Conservation (phyloP, 1,140 invertebrate genomes). For the Sycophila sp. region DNA sequence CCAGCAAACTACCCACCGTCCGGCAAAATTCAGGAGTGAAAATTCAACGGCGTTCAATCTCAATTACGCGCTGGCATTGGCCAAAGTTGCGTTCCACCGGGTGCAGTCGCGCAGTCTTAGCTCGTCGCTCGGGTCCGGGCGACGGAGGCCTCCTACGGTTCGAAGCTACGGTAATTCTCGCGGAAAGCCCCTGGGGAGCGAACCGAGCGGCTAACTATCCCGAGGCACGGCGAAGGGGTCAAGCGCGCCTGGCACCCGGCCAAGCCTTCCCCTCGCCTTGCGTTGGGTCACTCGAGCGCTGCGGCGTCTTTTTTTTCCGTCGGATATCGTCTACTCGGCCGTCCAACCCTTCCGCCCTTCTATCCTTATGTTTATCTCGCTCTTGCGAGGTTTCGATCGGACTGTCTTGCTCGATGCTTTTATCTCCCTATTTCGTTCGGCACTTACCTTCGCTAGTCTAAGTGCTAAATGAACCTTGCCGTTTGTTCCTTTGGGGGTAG, state of each 20-base stretch:
- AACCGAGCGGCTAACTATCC: background rate
- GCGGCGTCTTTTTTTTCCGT: background rate
- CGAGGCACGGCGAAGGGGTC: background rate
- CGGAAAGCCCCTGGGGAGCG: conserved; percentile 3
- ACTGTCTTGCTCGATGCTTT: background rate
- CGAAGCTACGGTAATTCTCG: conserved; percentile 16
- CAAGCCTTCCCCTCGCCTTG: background rate
- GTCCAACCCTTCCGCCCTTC: background rate
- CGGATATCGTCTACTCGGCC: background rate
- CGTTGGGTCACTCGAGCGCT: background rate
- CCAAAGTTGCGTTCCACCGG: background rate
- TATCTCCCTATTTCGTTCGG: background rate
- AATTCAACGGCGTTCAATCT: background rate
- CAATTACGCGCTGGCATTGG: conserved; percentile 1
- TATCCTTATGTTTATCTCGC: background rate
- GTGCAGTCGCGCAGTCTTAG: conserved; percentile 13
- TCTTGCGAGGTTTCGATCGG: background rate
- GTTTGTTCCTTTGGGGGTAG: too few species aligned
- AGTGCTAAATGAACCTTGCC: background rate
- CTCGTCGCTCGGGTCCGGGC: conserved; percentile 1
- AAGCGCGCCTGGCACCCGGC: conserved; percentile 2
- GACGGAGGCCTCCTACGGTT: background rate
- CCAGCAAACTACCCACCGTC: too few species aligned
- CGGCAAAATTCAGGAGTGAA: background rate
- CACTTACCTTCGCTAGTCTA: background rate